phyloP scores from a whole-genome alignment of 2,797 vertebrate species.

The Pseudochaenichthys georgianus region DNA sequence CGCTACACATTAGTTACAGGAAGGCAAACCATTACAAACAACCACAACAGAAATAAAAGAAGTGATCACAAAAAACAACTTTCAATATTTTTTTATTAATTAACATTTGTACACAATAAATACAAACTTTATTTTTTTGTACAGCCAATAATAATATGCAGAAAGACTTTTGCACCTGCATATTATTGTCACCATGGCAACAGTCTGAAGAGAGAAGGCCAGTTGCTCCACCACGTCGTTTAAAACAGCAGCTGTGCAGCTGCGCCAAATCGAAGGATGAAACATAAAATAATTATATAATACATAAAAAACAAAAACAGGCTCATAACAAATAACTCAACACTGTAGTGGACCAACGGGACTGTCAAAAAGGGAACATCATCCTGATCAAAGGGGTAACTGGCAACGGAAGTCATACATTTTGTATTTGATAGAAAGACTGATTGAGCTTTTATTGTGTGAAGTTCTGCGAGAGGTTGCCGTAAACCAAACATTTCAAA shows the following conservation, averaged over 20 bases:
- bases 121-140: constrained; percentile 99
- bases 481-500: constrained; percentile 91
- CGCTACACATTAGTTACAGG: neutral
- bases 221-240: constrained; percentile 77
- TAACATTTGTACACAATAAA: constrained; percentile 99
- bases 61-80: constrained; percentile 8
- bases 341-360: constrained; percentile 53
- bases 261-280: constrained; percentile 87
- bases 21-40: neutral
- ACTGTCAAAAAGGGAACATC: constrained; percentile 49
- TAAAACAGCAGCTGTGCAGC: constrained; percentile 88
- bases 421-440: constrained; percentile 18
- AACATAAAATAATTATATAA: constrained; percentile 81
- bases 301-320: constrained; percentile 59
- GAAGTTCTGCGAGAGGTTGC: constrained; percentile 46
- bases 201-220: constrained; percentile 87
- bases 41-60: neutral
- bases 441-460: constrained; percentile 13
- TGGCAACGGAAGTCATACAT: constrained; percentile 74
- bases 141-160: constrained; percentile 95
- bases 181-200: constrained; percentile 88
- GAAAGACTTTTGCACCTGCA: constrained; percentile 87
- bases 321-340: constrained; percentile 70
- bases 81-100: constrained; percentile 92
- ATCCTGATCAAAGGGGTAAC: constrained; percentile 61